Evolutionary conservation across 2,113 vertebrate genomes (phyloP), one percentile per base, ranked within the genome.

Genomic region (Thamnaconus septentrionalis): DNA sequence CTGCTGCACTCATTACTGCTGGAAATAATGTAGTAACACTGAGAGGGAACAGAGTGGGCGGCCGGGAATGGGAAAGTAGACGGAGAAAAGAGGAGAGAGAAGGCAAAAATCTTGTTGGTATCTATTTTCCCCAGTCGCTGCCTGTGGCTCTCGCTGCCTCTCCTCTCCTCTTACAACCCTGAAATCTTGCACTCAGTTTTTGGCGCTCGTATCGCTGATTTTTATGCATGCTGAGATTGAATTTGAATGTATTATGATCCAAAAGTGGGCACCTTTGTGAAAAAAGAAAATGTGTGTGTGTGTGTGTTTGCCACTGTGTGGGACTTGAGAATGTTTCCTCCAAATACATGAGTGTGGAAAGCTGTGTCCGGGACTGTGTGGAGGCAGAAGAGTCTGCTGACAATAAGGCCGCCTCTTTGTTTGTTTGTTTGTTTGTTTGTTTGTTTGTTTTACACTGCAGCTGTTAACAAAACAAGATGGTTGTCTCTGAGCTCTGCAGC

Each of bases 1-100:
- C 69, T 79, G 73, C 73, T 83, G 72, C 80, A 83, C 80, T 87
- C 84, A 86, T 85, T 85, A 88, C 80, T 71, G 76, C 58, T 85
- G 64, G 76, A 87, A 76, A 86, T 81, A 79, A 85, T 82, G 85
- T 84, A 76, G 81, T 73, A 75, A 72, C 49, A 61, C 74, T 62
- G 51, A 56, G 61, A 61, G 53, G 50, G 18, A 31, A 31, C 18
- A 61, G 39, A 61, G 66, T 3, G 57, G 57, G 67, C 49, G 63
- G 58, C 64, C 59, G 53, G n/a, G 61, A 53, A 18, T n/a, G 41
- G 11, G 46, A 67, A 44, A 58, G 72, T 59, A 47, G 10, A 59
- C 40, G 59, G 4, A 58, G 6, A 53, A 61, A 74, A 55, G 56
- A 45, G 62, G 61, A 61, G 67, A 61, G 56, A 8, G 67, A 68